Base-by-base conservation (phyloP, 2,888 invertebrate species). In the Drosophila neonasuta region DNA sequence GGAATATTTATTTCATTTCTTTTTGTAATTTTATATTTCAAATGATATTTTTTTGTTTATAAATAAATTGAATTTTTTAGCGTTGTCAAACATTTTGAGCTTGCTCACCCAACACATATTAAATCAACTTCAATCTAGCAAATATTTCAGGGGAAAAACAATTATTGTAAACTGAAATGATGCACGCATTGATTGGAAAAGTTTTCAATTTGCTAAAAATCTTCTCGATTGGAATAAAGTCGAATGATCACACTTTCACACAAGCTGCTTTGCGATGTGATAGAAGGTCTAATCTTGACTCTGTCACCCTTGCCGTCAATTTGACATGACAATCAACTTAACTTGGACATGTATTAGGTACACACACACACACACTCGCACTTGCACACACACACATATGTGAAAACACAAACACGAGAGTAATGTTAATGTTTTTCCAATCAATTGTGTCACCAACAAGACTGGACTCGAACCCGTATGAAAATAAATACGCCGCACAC, bases 261-360 rank as follows among this genome's bases (percentile, higher is more conserved):
- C 20, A 13, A 7, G 24, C 10, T 51, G 7, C 39, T 36, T 20
- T 50, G 36, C 4, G 7, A 30, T 68, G 39, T 41, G 7, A 68
- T 67, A 54, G 51, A 62, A 57, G 66, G 65, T 73, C 60, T 65
- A 79, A 67, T 69, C 68, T 60, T 48, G 44, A 67, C 55, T 36
- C 45, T 51, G 45, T 48, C 54, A 55, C 42, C 42, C 49, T 59
- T 52, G 24, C 55, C 50, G 63, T 66, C 68, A 76, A 70, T 74
- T 72, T 68, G 74, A 85, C 68, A 77, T 71, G 76, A 74, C 80
- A 85, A 76, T 85, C 74, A 82, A 79, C 74, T 79, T 56, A 74
- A 64, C 59, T 70, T 62, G 67, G 63, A 71, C 77, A 71, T 57
- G 72, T 71, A 64, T 69, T 50, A 42, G 54, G 20, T n/a, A 41